Evolutionary conservation across 2,888 invertebrate species (phyloP).

Genomic region (Xiphydria camelus): DNA sequence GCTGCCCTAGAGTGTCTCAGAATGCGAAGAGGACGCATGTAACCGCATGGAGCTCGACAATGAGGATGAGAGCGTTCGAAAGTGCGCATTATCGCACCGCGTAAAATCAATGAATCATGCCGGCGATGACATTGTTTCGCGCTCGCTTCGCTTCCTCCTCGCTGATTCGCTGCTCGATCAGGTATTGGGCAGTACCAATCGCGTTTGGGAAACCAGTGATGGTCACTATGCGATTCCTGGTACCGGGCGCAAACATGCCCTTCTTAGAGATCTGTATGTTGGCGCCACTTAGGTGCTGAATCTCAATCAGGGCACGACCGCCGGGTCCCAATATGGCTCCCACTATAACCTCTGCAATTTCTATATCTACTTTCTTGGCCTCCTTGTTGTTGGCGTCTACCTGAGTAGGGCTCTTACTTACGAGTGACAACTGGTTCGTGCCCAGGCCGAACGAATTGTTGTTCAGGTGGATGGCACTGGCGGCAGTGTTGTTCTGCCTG

Average conservation of each 20-base stretch:
- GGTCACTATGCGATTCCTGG: constrained; percentile 95
- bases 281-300: constrained; percentile 95
- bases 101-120: constrained; percentile 69
- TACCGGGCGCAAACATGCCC: constrained; percentile 96
- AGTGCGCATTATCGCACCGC: constrained; percentile 3
- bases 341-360: constrained; percentile 94
- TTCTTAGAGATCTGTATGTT: constrained; percentile 99
- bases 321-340: constrained; percentile 97
- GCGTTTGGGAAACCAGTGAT: constrained; percentile 88
- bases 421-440: constrained; percentile 72
- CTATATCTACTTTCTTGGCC: constrained; percentile 82
- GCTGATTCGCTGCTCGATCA: constrained; percentile 95
- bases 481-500: constrained; percentile 75
- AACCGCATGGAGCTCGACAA: constrained; percentile 38
- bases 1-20: constrained; percentile 22
- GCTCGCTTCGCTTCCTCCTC: constrained; percentile 95
- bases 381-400: constrained; percentile 78
- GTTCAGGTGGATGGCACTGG: constrained; percentile 78
- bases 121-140: constrained; percentile 81
- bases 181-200: constrained; percentile 89
- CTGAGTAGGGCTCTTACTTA: constrained; percentile 82
- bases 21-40: constrained; percentile 31
- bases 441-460: constrained; percentile 88
- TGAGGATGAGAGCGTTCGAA: constrained; percentile 29
- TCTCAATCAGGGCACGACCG: constrained; percentile 94